Base-by-base conservation (phyloP, 2,113 vertebrate species). In the Anser cygnoides region DNA sequence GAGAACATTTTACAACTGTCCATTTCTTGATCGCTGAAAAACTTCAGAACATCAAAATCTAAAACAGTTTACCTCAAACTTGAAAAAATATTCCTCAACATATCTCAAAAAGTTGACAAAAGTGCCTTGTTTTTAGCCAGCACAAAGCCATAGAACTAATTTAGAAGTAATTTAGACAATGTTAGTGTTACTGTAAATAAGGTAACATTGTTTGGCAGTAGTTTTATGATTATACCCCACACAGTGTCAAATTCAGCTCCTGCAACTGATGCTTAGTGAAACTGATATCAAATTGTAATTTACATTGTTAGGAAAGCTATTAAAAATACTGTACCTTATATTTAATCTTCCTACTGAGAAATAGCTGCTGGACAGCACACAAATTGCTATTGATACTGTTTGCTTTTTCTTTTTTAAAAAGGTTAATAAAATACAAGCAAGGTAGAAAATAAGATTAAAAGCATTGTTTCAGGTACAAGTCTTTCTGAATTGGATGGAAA, bases 361-460 rank as follows among this genome's bases (percentile, higher is more conserved):
- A 95, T 31, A 93, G 93, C 89, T 97, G 93, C 81, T 96, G 93
- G 90, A 63, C 81, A 95, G 91, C 92, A 84, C 77, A 95, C 77
- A 87, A 82, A 84, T 92, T 92, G 83, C 90, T 94, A 97, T 77
- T 65, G 94, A 74, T 97, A 94, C 61, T 77, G 86, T 59, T 74
- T 83, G 68, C 1, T 44, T 62, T 63, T 41, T 65, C 37, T 65
- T 95, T 87, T 91, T 77, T 22, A 73, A 95, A 95, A 97, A 93
- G 71, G 49, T 93, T 96, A 94, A 86, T 97, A 97, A 97, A 97
- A 96, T 96, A 97, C 94, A 93, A 93, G 94, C 80, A 96, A 96
- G 86, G 61, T 96, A 97, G 85, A 96, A 97, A 97, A 96, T 13
- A 94, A 94, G 92, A 94, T 93, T 93, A 96, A 96, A 95, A 97